These are phyloP conservation scores for Mycetomoellerius zeteki DNA, from an alignment of 1,140 invertebrate genomes.

Conservation along the genomic window DNA sequence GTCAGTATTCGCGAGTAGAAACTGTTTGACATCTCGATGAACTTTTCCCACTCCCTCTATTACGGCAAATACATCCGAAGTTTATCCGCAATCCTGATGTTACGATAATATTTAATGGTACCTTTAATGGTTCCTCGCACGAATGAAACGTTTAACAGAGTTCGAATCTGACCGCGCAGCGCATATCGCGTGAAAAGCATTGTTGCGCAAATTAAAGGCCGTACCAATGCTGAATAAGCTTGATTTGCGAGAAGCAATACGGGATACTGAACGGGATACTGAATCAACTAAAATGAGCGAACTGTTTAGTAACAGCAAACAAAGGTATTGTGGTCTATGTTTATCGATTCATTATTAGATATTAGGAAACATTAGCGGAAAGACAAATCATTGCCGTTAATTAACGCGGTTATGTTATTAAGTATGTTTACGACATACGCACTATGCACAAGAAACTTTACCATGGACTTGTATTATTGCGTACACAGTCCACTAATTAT, in stretches of 20 bases:
- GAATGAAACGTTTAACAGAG: conserved; percentile 21
- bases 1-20: conserved; percentile 41
- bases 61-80: not conserved
- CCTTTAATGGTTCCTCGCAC: no score
- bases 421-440: conserved; percentile 49
- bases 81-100: conserved; percentile 40
- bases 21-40: conserved; percentile 54
- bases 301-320: conserved; percentile 60
- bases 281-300: conserved; percentile 59
- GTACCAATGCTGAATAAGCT: conserved; percentile 49
- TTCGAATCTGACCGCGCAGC: not conserved
- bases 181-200: conserved; percentile 51
- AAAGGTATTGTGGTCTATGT: conserved; percentile 45
- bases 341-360: conserved; percentile 63
- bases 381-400: conserved; percentile 60
- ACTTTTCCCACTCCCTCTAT: conserved; percentile 20
- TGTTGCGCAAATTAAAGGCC: conserved; percentile 60
- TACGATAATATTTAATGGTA: conserved; percentile 43
- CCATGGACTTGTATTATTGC: conserved; percentile 47
- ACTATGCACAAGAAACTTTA: conserved; percentile 46
- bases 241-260: conserved; percentile 55
- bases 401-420: conserved; percentile 56
- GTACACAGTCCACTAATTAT: conserved; percentile 47
- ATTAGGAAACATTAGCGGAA: conserved; percentile 62
- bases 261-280: conserved; percentile 23